Conservation (phyloP, 2,888 invertebrate species). For the Podabrus alpinus region DNA sequence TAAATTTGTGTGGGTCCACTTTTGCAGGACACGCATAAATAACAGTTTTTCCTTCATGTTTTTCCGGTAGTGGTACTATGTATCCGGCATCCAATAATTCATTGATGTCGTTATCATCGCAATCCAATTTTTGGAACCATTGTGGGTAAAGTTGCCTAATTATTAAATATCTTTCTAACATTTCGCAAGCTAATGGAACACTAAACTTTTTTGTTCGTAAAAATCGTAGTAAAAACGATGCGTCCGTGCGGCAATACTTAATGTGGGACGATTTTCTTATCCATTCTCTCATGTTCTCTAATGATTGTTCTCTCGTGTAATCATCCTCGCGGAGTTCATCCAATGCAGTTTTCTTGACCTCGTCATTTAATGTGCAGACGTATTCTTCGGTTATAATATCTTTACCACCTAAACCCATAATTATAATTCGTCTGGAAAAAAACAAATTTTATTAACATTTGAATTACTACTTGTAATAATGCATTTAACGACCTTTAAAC, state of each 20-base stretch:
- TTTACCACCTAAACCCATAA: conserved; percentile 54
- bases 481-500: neutral
- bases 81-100: conserved; percentile 83
- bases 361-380: conserved; percentile 58
- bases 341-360: conserved; percentile 66
- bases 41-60: conserved; percentile 79
- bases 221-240: conserved; percentile 81
- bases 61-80: conserved; percentile 71
- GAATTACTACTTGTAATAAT: neutral
- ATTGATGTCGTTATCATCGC: conserved; percentile 76
- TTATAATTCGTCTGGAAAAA: neutral
- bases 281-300: conserved; percentile 81
- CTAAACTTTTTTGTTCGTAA: conserved; percentile 87
- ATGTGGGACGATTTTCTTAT: conserved; percentile 82
- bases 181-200: conserved; percentile 81
- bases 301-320: conserved; percentile 70
- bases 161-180: conserved; percentile 85
- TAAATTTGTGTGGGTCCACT: conserved; percentile 58
- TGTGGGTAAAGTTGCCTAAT: conserved; percentile 83
- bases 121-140: conserved; percentile 84
- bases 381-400: conserved; percentile 46
- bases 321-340: conserved; percentile 82
- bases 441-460: neutral
- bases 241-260: conserved; percentile 80
- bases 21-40: conserved; percentile 79